These are phyloP conservation scores for Agonopterix heracliana DNA, from an alignment of 2,888 invertebrate species.

Conservation along the genomic window DNA sequence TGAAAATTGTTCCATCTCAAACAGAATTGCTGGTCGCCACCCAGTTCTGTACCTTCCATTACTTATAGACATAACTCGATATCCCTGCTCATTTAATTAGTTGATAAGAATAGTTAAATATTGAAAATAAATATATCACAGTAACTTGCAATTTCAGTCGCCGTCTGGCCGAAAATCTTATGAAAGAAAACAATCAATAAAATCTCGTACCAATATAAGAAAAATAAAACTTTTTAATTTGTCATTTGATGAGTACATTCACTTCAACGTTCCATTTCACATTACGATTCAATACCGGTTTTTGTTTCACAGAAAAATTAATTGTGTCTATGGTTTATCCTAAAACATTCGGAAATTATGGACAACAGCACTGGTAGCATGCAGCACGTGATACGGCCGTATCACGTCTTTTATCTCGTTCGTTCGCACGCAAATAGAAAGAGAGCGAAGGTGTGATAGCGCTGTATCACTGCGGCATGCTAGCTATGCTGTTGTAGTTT, in stretches of 20 bases:
- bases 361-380: no score
- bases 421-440: no score
- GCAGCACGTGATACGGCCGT: no score
- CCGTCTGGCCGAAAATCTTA: constrained; percentile 77
- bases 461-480: no score
- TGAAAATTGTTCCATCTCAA: constrained; percentile 94
- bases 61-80: constrained; percentile 77
- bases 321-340: not conserved
- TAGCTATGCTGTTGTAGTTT: no score
- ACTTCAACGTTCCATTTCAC: constrained; percentile 69
- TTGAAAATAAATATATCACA: constrained; percentile 77
- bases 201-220: constrained; percentile 77
- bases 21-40: constrained; percentile 90
- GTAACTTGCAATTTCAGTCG: constrained; percentile 76
- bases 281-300: constrained; percentile 33
- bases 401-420: no score
- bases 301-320: constrained; percentile 10
- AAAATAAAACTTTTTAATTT: constrained; percentile 77
- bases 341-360: no score
- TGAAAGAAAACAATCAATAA: constrained; percentile 78
- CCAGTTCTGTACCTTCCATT: constrained; percentile 78
- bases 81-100: constrained; percentile 76
- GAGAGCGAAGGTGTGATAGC: no score
- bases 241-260: constrained; percentile 75
- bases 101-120: constrained; percentile 74